Base-by-base conservation (phyloP, 1,140 invertebrate genomes). In the Drosophila simulans region DNA sequence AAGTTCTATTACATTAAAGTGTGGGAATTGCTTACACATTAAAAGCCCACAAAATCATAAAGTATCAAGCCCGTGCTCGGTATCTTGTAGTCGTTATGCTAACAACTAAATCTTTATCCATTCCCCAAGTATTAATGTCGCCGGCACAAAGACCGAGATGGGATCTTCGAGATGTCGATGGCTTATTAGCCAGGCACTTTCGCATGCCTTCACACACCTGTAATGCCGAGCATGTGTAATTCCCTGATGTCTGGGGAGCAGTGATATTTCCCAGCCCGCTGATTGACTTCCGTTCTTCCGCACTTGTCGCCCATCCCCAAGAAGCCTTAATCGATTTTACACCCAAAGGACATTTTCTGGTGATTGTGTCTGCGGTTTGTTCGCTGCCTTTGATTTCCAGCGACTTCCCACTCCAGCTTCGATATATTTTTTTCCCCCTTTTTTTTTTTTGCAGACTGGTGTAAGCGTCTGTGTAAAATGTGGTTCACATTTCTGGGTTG, bases 281-380 rank as follows among this genome's bases (percentile, higher is more conserved):
- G 84, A 91, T 86, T 91, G 81, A 90, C 90, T 91, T 91, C 81
- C 89, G 84, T 77, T 15, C n/a, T 5, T 7, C 64, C 22, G 20
- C 31, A 10, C 40, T 56, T 57, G 31, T 31, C 31, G 31, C 46
- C 56, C 43, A 69, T 22, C 56, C 53, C 69, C 8, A 10, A 69
- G 63, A 69, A 69, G 85, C 69, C 69, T 80, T 90, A 90, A 90
- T 90, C 88, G 88, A 90, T 90, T 88, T 90, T 90, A 69, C 88
- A 90, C 88, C 88, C 88, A 90, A 88, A 90, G 88, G 88, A 90
- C 88, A 83, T 86, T 83, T 90, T 66, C 42, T 76, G 80, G 62
- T 77, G 76, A 78, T 81, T 90, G 82, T 90, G 82, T 90, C 66
- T 90, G 86, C 74, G 86, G 86, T 86, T 90, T 80, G 65, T 79